Evolutionary conservation across 2,888 invertebrate genomes (phyloP), one percentile per base, ranked within the genome.

Genomic region (Lampropteryx suffumata): DNA sequence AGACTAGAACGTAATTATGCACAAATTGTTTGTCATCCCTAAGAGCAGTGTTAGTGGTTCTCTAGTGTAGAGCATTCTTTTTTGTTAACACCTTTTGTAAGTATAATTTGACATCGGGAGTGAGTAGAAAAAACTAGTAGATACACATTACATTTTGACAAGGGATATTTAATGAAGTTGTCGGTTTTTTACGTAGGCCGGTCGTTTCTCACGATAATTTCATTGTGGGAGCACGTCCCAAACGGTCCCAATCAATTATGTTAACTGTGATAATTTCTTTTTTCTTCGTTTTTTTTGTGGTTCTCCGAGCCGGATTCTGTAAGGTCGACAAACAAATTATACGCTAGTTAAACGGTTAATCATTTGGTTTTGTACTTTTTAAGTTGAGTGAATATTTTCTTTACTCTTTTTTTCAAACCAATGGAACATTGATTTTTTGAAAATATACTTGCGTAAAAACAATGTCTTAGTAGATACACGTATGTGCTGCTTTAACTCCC

Each of bases 1-100:
- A 2, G 79, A 76, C 76, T 59, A 80, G 12, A n/a, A n/a, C n/a
- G n/a, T n/a, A n/a, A n/a, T n/a, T n/a, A n/a, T n/a, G n/a, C n/a
- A 5, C 24, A 34, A 85, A 85, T 62, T 59, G 86, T 89, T 85
- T 68, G 36, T 56, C 48, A 73, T 73, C 79, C 76, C 85, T 77
- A 61, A 55, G 35, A 69, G 62, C 71, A 73, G 73, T 73, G 70
- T 68, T 57, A 75, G 79, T 63, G 70, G 71, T 73, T 63, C 73
- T 41, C 73, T 45, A 55, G 50, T 55, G 59, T 51, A 33, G 53
- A 55, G 49, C 56, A 61, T 71, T 79, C 79, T 88, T 87, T 89
- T 90, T 86, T 82, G 84, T 89, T 88, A 82, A 89, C 90, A 89
- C 89, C 89, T 89, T 87, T 88, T 87, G 85, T 85, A 83, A 76